Evolutionary conservation across 2,888 invertebrate genomes (phyloP), one percentile per base, ranked within the genome.

Genomic region (Caenorhabditis wallacei): DNA sequence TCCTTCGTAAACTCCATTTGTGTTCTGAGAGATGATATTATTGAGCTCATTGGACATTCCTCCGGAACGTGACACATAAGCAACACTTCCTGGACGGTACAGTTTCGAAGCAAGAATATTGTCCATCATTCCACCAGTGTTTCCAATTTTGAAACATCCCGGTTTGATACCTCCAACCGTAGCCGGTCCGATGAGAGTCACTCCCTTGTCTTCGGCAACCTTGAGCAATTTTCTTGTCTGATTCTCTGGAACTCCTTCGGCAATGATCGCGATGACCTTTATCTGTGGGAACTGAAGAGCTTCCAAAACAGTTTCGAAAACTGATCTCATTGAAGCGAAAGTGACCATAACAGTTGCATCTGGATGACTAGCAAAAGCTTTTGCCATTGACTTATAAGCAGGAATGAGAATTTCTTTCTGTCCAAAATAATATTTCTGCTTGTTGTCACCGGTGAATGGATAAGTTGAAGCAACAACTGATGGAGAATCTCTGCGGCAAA

Each of bases 31-130:
- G 82, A 99, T 94, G 57, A 99, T 97, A 93, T 99, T 99, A 94
- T 99, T 99, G 81, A 99, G 93, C 92, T 99, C 99, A 92, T 99
- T 99, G 63, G 97, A 98, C 99, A 99, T 99, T 7, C 99, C 99
- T 37, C 99, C 99, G 0, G 98, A 98, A 24, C 98, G 95, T 0
- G 98, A 98, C 0, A 98, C 98, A 92, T 99, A 99, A 0, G 98
- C 98, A 71, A 99, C 97, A 92, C 97, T 94, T 90, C 99, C 99
- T 0, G 98, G 95, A 40, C 98, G 94, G 93, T 98, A 99, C 11
- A 99, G 94, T 92, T 97, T 97, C 87, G 98, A 98, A 92, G 98
- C 96, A 1, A 99, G 94, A 88, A 99, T 97, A 92, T 99, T 99
- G 93, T 99, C 99, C 94, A 99, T 95, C 98, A 99, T 99, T 79